Evolutionary conservation across 2,888 invertebrate species (phyloP), one percentile per base, ranked within the genome.

Genomic region (Harpalus rufipes): DNA sequence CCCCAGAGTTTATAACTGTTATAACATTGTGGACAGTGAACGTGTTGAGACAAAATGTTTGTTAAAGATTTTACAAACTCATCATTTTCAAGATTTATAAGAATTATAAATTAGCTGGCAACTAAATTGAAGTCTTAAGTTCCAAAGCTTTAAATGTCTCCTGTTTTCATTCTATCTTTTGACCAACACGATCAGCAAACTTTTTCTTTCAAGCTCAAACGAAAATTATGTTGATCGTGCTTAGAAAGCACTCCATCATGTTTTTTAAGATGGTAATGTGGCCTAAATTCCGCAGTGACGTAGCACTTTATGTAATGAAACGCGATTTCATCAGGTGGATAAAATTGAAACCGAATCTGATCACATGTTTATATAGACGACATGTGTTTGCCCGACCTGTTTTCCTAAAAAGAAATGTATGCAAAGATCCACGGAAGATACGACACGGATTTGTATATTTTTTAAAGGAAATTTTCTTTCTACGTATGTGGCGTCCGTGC

Each of bases 251-350:
- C 61, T 61, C 68, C 32, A 68, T 18, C 61, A 51, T 59, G 59
- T 59, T 65, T 32, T 68, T 32, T n/a, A 68, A 39, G 32, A 8
- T 68, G 68, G 68, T 68, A 68, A 68, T 68, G 39, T n/a, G 10
- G 68, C 10, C 39, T 68, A n/a, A 68, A 68, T 68, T n/a, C 14
- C 4, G 68, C 25, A 32, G 68, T 68, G 68, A 68, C 39, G 25
- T 68, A 32, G 68, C 68, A 68, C 68, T 68, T 68, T 14, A 7
- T 68, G 39, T 68, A 68, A 68, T 68, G 68, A 68, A 68, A 68
- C n/a, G 39, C 39, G 68, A 68, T 68, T 68, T 39, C 68, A 68
- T 68, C 68, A 68, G 68, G 68, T 68, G 68, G 32, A 68, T 68
- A 68, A 68, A 68, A 68, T 68, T 68, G 39, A 32, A 68, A 68